Percentiles rank a stretch among this genome's conserved stretches.
These are phyloP conservation scores for Pilophorus perplexus DNA, from an alignment of 2,888 invertebrate species.

Conservation along the genomic window DNA sequence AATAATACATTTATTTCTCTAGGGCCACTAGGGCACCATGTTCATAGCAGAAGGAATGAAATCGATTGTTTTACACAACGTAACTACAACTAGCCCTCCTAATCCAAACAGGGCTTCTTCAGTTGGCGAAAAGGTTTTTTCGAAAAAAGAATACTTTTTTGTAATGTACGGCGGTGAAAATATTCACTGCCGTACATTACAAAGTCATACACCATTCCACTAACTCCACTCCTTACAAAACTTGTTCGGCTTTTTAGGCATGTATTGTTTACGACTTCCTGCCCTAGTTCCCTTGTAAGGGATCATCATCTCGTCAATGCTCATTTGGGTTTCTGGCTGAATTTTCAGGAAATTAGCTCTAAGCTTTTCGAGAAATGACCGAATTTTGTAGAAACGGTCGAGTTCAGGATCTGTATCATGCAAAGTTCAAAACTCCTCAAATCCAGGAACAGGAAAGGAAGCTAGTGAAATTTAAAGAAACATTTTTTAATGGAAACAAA, in stretches of 20 bases:
- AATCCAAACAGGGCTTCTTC: constrained; percentile 48
- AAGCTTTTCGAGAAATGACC: too few relatives aligned
- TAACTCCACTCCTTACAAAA: constrained; percentile 51
- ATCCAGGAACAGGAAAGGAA: too few relatives aligned
- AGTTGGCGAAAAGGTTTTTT: constrained; percentile 46
- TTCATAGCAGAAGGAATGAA: constrained; percentile 42
- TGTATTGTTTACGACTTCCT: constrained; percentile 49
- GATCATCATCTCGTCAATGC: constrained; percentile 8
- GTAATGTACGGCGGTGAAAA: too few relatives aligned
- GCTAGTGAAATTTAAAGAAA: too few relatives aligned
- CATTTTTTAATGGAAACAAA: too few relatives aligned
- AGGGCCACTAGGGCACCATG: too few relatives aligned
- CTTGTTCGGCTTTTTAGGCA: constrained; percentile 51
- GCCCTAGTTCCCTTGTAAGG: constrained; percentile 1
- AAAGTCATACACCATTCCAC: constrained; percentile 51
- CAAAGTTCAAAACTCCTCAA: too few relatives aligned
- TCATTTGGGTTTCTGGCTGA: too few relatives aligned
- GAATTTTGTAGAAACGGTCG: too few relatives aligned
- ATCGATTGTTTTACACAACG: constrained; percentile 47
- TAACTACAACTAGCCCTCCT: constrained; percentile 50
- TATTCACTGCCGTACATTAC: constrained; percentile 48
- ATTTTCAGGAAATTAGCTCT: too few relatives aligned
- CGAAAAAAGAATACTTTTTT: constrained; percentile 50
- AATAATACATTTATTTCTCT: too few relatives aligned
- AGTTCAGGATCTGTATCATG: too few relatives aligned